A percentile compares a stretch with the other conserved stretches of the same genome.
Evolutionary conservation across 2,113 vertebrate species (phyloP).

Genomic region (Marcusenius ussheri): DNA sequence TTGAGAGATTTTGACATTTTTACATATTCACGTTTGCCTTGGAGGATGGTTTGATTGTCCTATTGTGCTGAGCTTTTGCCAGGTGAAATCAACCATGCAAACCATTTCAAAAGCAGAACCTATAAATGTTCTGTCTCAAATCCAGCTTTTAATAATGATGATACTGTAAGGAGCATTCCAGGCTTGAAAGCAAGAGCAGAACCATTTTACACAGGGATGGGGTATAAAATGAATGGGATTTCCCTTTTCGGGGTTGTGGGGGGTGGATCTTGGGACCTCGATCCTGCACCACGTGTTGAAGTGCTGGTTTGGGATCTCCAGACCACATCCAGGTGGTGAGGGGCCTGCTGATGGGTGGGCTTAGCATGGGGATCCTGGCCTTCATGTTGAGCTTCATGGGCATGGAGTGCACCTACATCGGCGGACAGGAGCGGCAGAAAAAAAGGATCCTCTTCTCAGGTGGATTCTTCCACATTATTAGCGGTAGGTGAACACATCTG

Average conservation of each 20-base stretch:
- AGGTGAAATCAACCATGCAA: background rate
- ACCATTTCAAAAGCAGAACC: background rate
- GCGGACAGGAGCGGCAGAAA: slow-evolving; percentile 57
- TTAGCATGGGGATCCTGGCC: slow-evolving; percentile 55
- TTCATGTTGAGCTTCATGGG: slow-evolving; percentile 60
- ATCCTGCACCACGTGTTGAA: background rate
- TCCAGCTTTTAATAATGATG: background rate
- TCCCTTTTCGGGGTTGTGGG: background rate
- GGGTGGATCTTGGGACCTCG: background rate
- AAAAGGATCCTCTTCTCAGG: slow-evolving; percentile 50
- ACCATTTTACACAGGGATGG: background rate
- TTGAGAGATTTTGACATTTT: background rate
- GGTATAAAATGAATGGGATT: background rate
- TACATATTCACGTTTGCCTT: background rate
- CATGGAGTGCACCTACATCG: slow-evolving; percentile 66
- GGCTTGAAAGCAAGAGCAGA: background rate
- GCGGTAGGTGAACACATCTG: slow-evolving; percentile 43
- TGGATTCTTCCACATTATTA: slow-evolving; percentile 51
- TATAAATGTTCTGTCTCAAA: background rate
- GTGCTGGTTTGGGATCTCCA: slow-evolving; percentile 26
- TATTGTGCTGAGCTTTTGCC: background rate
- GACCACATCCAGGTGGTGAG: slow-evolving; percentile 59
- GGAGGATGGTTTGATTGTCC: background rate
- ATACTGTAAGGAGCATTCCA: background rate
- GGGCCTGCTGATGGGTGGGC: slow-evolving; percentile 53